Conservation (phyloP, 2,797 vertebrate species). For the Bufotes viridis region DNA sequence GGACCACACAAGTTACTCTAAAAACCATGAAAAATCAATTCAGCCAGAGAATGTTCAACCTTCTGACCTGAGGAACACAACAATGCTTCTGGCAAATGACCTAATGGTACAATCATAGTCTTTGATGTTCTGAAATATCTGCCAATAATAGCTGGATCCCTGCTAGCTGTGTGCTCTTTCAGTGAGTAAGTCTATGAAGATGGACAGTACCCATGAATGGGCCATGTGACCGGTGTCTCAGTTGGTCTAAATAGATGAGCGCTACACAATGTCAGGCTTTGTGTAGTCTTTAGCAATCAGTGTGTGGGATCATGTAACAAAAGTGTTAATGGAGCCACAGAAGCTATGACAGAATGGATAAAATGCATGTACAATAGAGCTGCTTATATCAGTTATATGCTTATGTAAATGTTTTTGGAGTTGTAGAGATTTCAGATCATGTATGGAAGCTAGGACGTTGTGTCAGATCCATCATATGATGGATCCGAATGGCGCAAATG, state of each 20-base stretch:
- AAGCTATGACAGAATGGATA: neutral
- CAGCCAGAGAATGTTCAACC: neutral
- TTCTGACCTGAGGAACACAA: neutral
- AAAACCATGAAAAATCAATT: constrained; percentile 31
- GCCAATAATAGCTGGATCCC: constrained; percentile 4
- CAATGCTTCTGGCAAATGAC: constrained; percentile 13
- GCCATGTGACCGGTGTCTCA: neutral
- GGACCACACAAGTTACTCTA: constrained; percentile 52
- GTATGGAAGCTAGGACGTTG: too few species aligned
- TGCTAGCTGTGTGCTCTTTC: neutral
- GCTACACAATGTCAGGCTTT: constrained; percentile 2
- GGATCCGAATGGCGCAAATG: too few species aligned
- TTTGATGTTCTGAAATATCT: constrained; percentile 9
- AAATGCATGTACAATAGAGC: neutral
- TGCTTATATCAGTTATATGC: neutral
- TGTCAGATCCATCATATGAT: too few species aligned
- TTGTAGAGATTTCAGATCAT: too few species aligned
- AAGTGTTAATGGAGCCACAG: neutral
- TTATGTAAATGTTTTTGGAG: too few species aligned
- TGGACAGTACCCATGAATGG: neutral
- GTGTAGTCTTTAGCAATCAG: neutral
- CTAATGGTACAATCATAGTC: neutral
- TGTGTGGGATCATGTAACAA: neutral
- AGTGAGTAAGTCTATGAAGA: neutral
- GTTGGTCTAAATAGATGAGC: neutral